Evolutionary conservation across 2,888 invertebrate species (phyloP).

Genomic region (Aleiodes testaceus): DNA sequence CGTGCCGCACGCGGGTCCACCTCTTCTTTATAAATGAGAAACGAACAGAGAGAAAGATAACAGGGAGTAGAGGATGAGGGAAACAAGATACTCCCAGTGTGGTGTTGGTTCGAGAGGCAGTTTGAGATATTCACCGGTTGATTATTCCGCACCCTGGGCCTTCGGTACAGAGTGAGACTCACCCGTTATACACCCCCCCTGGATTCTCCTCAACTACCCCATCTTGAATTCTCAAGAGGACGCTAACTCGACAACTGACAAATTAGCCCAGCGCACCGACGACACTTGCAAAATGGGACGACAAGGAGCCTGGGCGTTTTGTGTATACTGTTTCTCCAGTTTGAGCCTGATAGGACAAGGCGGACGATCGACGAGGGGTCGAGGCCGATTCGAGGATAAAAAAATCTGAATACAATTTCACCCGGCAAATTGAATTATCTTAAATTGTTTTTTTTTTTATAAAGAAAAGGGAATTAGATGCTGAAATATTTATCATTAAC

Average conservation of each 20-base stretch:
- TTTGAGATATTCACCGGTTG: conserved; percentile 73
- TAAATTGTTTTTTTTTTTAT: conserved; percentile 2
- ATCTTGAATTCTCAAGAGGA: conserved; percentile 66
- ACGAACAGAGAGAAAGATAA: conserved; percentile 53
- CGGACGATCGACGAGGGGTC: conserved; percentile 34
- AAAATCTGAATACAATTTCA: conserved; percentile 31
- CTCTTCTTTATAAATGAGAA: conserved; percentile 71
- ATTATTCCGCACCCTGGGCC: conserved; percentile 59
- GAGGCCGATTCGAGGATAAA: background rate
- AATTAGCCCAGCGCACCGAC: conserved; percentile 72
- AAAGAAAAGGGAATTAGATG: too few species aligned
- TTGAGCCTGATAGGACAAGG: conserved; percentile 59
- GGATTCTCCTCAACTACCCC: conserved; percentile 38
- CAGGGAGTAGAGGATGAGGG: conserved; percentile 51
- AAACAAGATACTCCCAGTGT: conserved; percentile 38
- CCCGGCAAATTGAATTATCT: conserved; percentile 19
- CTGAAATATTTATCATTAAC: too few species aligned
- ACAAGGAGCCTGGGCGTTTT: conserved; percentile 59
- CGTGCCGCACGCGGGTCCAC: conserved; percentile 53
- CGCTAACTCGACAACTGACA: conserved; percentile 74
- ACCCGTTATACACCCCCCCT: conserved; percentile 52
- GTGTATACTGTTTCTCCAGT: conserved; percentile 51
- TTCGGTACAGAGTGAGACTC: conserved; percentile 37
- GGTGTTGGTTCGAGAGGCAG: conserved; percentile 58
- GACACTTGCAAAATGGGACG: conserved; percentile 73